Percentiles rank a stretch among this genome's conserved stretches.
These are phyloP conservation scores for Montipora cactus DNA, from an alignment of 64 coral and sea anemone species.

Conservation along the genomic window DNA sequence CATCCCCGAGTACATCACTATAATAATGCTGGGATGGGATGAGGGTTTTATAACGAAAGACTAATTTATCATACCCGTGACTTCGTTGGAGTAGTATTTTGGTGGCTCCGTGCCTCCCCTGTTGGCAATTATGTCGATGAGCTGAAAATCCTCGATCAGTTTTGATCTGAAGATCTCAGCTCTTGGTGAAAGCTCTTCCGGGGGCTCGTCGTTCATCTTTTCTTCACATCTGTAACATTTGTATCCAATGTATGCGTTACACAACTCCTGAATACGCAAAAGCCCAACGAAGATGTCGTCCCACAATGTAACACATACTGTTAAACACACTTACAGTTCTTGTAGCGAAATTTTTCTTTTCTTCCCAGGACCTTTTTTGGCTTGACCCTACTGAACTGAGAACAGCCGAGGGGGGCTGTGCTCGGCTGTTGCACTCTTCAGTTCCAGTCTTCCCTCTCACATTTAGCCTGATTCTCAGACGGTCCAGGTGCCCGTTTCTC, in stretches of 20 bases:
- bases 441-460: too few relatives aligned
- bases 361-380: too few relatives aligned
- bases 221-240: background rate
- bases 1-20: background rate
- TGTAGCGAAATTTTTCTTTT: too few relatives aligned
- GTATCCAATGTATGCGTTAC: background rate
- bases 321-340: background rate
- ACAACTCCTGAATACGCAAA: background rate
- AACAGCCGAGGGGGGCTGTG: too few relatives aligned
- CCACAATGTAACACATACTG: too few relatives aligned
- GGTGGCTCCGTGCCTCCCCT: slow-evolving; percentile 78
- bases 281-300: too few relatives aligned
- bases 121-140: slow-evolving; percentile 88
- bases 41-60: background rate
- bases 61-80: slow-evolving; percentile 58
- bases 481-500: too few relatives aligned
- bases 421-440: too few relatives aligned
- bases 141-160: slow-evolving; percentile 98
- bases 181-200: slow-evolving; percentile 89
- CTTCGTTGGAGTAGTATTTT: slow-evolving; percentile 97
- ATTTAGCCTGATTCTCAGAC: too few relatives aligned
- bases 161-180: slow-evolving; percentile 99
- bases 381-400: too few relatives aligned
- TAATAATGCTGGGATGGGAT: background rate
- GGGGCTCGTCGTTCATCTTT: slow-evolving; percentile 78